Evolutionary conservation across 2,113 vertebrate genomes (phyloP).

Genomic region (Labeo rohita): DNA sequence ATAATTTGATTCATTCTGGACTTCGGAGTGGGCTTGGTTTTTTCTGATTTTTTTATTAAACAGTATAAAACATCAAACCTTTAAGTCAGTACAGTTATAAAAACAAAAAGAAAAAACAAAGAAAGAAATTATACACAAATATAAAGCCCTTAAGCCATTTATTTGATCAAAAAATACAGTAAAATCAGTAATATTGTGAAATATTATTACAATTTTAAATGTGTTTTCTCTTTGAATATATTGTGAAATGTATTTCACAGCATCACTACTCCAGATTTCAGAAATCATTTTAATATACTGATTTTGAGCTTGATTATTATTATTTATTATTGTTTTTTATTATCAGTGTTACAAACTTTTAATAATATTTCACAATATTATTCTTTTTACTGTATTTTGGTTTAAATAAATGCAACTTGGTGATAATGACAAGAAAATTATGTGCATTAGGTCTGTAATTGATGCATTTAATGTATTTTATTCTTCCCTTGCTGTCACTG

Average conservation of each 20-base stretch:
- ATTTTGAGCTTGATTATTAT: background rate
- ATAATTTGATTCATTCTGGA: too few relatives aligned
- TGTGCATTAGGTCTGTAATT: background rate
- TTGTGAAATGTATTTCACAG: background rate
- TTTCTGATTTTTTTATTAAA: too few relatives aligned
- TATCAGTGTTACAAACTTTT: background rate
- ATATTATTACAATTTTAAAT: background rate
- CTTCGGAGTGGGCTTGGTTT: too few relatives aligned
- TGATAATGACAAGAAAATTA: background rate
- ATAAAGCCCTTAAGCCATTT: background rate
- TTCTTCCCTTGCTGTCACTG: too few relatives aligned
- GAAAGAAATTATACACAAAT: too few relatives aligned
- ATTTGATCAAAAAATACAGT: background rate
- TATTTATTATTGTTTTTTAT: background rate
- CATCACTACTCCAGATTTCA: background rate
- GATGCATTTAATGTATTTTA: background rate
- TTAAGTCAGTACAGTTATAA: too few relatives aligned
- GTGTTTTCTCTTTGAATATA: background rate
- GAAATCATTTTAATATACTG: background rate
- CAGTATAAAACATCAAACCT: too few relatives aligned
- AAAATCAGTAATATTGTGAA: background rate
- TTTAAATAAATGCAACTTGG: too few relatives aligned
- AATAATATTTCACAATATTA: background rate
- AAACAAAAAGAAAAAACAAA: too few relatives aligned
- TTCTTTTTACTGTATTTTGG: background rate